A percentile compares a stretch with the other conserved stretches of the same genome.
Evolutionary conservation across 2,888 invertebrate genomes (phyloP).

Genomic region (Lysandra coridon): DNA sequence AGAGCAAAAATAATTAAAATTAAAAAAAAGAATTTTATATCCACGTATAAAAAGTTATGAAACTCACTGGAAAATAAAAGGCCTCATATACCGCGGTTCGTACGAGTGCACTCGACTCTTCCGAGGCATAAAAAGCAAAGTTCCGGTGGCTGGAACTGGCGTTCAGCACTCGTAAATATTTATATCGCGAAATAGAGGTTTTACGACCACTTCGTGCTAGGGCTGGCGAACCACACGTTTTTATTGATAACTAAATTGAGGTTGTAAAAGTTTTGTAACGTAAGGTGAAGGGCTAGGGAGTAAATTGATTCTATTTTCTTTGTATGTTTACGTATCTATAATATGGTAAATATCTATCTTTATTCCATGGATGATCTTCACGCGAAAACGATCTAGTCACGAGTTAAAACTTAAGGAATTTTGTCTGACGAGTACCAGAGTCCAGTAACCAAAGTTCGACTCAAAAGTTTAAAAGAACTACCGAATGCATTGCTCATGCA

Average conservation of each 20-base stretch:
- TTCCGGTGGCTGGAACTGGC: constrained; percentile 46
- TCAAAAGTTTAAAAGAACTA: too few species aligned
- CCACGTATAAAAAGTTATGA: background rate
- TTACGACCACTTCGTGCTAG: constrained; percentile 48
- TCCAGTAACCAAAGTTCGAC: too few species aligned
- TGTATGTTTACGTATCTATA: too few species aligned
- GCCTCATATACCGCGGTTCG: constrained; percentile 6
- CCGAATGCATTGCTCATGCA: too few species aligned
- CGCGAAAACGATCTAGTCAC: too few species aligned
- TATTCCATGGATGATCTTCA: too few species aligned
- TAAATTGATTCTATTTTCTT: background rate
- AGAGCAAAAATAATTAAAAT: background rate
- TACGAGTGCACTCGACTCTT: constrained; percentile 41
- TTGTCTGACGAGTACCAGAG: too few species aligned
- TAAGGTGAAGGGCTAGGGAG: background rate
- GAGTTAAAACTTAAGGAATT: too few species aligned
- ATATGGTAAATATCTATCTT: too few species aligned
- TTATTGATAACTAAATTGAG: constrained; percentile 8
- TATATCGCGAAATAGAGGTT: constrained; percentile 55
- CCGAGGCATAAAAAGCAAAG: constrained; percentile 44
- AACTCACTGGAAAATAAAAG: background rate
- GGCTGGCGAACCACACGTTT: constrained; percentile 40
- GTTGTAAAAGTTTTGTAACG: constrained; percentile 8
- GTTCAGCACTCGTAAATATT: constrained; percentile 64
- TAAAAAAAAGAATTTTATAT: background rate